These are phyloP conservation scores for Malurus leucopterus DNA, from an alignment of 2,797 vertebrate species.

Conservation along the genomic window DNA sequence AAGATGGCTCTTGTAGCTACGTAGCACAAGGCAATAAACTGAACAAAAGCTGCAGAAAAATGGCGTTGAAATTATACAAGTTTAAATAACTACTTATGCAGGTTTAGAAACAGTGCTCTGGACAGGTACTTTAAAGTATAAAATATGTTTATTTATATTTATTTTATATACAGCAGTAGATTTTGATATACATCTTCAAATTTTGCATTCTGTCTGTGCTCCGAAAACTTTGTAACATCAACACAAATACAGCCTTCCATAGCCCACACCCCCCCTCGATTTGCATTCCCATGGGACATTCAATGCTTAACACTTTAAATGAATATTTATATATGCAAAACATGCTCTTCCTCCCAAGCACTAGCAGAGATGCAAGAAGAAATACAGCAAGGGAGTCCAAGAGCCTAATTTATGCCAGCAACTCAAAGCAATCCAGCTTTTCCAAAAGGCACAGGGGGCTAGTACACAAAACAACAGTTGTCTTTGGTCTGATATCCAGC, in stretches of 20 bases:
- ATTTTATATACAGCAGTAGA: slow-evolving; percentile 40
- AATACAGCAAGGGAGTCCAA: not conserved
- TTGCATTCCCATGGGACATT: not conserved
- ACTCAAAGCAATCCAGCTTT: not conserved
- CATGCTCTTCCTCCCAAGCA: slow-evolving; percentile 26
- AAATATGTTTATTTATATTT: slow-evolving; percentile 72
- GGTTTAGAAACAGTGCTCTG: slow-evolving; percentile 38
- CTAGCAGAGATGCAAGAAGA: not conserved
- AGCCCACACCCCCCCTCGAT: not conserved
- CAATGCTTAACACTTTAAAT: not conserved
- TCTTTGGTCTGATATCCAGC: not conserved
- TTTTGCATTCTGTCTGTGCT: slow-evolving; percentile 3
- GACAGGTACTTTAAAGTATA: slow-evolving; percentile 49
- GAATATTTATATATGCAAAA: slow-evolving; percentile 30
- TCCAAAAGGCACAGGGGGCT: not conserved
- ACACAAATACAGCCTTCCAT: not conserved
- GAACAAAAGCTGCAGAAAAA: not conserved
- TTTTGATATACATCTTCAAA: slow-evolving; percentile 13
- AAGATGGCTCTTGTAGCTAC: not conserved
- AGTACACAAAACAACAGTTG: not conserved
- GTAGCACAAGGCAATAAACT: not conserved
- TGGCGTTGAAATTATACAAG: not conserved
- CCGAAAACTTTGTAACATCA: slow-evolving; percentile 31
- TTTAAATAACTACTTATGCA: not conserved
- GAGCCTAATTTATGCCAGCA: not conserved